Evolutionary conservation across 1,140 invertebrate species (phyloP).

Genomic region (Anastatus disparis): DNA sequence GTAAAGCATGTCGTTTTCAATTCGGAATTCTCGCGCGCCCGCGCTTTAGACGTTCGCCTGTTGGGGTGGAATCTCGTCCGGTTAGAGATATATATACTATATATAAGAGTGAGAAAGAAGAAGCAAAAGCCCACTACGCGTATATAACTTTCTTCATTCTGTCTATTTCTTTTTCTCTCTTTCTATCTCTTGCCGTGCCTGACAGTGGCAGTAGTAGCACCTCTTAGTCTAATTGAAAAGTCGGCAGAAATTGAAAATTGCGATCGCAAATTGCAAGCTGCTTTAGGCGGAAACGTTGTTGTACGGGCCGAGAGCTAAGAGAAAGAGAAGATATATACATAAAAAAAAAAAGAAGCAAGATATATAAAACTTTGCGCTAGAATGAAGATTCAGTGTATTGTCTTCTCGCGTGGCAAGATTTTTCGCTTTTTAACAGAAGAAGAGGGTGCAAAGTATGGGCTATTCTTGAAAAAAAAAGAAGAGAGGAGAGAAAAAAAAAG

Average conservation of each 20-base stretch:
- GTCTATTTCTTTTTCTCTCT: no score
- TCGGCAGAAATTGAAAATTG: slow-evolving; percentile 68
- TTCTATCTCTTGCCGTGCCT: slow-evolving; percentile 26
- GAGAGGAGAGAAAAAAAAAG: no score
- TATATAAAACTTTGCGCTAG: slow-evolving; percentile 49
- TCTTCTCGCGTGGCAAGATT: slow-evolving; percentile 50
- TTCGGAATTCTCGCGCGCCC: slow-evolving; percentile 52
- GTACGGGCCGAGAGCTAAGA: background rate
- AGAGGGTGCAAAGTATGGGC: slow-evolving; percentile 50
- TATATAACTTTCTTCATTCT: no score
- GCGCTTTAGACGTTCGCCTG: slow-evolving; percentile 48
- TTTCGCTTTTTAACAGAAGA: slow-evolving; percentile 45
- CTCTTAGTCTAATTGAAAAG: slow-evolving; percentile 69
- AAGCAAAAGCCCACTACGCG: slow-evolving; percentile 48
- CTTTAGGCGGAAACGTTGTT: slow-evolving; percentile 50
- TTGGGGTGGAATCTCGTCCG: slow-evolving; percentile 55
- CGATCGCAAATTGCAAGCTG: slow-evolving; percentile 67
- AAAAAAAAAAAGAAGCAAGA: slow-evolving; percentile 26
- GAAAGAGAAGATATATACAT: no score
- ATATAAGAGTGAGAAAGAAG: slow-evolving; percentile 39
- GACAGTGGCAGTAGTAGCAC: slow-evolving; percentile 52
- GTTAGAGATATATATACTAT: no score
- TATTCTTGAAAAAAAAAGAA: slow-evolving; percentile 58
- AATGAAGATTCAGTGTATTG: slow-evolving; percentile 66
- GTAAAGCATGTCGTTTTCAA: slow-evolving; percentile 53